Percentiles rank a stretch among this genome's conserved stretches.
Conservation (phyloP, 2,888 invertebrate genomes). For the Mesorhabditis sp. region DNA sequence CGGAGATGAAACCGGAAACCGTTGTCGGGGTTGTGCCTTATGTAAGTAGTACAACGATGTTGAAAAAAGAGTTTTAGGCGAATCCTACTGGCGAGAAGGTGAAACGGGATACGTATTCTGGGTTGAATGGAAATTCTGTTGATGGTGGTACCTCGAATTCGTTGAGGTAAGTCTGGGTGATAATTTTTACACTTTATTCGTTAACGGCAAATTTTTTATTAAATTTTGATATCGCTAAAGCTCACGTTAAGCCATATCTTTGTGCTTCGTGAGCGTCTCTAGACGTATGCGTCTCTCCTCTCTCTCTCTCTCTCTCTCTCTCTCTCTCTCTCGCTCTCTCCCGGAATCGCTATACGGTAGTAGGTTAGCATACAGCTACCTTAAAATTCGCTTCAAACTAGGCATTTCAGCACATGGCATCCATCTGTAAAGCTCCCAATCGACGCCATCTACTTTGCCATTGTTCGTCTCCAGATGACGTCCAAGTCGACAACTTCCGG, state of each 20-base stretch:
- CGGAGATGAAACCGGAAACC: slow-evolving; percentile 33
- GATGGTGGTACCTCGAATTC: slow-evolving; percentile 44
- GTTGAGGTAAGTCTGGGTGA: slow-evolving; percentile 24
- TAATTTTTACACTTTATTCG: neutral
- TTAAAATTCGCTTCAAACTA: neutral
- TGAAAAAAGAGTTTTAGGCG: neutral
- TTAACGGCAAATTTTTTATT: neutral
- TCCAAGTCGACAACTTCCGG: neutral
- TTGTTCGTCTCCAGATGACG: neutral
- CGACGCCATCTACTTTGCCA: slow-evolving; percentile 51
- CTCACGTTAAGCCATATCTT: no score
- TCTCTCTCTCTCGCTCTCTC: neutral
- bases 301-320: no score
- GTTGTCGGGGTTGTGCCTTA: slow-evolving; percentile 6
- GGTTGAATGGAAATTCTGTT: slow-evolving; percentile 37
- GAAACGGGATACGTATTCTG: slow-evolving; percentile 20
- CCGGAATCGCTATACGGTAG: neutral
- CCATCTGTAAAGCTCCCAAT: slow-evolving; percentile 44
- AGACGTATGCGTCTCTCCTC: no score
- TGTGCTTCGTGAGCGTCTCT: no score
- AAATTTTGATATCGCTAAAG: no score
- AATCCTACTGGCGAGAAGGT: neutral
- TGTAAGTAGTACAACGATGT: neutral
- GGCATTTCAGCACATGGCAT: slow-evolving; percentile 46
- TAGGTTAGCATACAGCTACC: neutral